Conservation (phyloP, 2,888 invertebrate genomes). For the Aplocera efformata region DNA sequence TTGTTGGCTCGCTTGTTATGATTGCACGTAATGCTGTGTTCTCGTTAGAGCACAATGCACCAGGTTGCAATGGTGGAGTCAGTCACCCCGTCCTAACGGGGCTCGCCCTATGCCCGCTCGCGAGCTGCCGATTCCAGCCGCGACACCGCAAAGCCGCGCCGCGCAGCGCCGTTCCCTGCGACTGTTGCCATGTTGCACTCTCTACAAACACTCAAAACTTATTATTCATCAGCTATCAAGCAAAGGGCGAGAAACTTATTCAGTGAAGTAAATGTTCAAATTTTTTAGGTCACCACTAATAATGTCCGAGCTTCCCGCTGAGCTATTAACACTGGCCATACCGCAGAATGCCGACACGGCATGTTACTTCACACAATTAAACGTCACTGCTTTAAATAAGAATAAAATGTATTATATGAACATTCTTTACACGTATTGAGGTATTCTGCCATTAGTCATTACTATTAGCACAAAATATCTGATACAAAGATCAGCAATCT, state of each 20-base stretch:
- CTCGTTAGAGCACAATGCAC: conserved; percentile 80
- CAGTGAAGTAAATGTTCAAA: conserved; percentile 20
- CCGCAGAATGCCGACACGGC: conserved; percentile 32
- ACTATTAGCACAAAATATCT: conserved; percentile 11
- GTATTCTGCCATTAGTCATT: conserved; percentile 3
- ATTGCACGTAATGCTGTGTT: conserved; percentile 71
- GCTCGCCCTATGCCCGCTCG: conserved; percentile 71
- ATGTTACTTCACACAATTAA: conserved; percentile 25
- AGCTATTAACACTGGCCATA: conserved; percentile 35
- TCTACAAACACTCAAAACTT: conserved; percentile 13
- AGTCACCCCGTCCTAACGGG: conserved; percentile 78
- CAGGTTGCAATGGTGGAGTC: conserved; percentile 75
- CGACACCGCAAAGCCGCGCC: conserved; percentile 63
- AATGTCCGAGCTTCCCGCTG: conserved; percentile 56
- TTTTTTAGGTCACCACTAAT: conserved; percentile 19
- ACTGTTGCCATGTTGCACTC: conserved; percentile 54
- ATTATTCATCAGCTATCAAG: conserved; percentile 52
- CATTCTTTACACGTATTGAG: not conserved
- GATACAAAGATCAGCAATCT: not conserved
- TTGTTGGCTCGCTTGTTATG: conserved; percentile 58
- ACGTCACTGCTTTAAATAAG: conserved; percentile 14
- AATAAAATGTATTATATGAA: conserved; percentile 3
- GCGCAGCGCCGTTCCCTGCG: conserved; percentile 54
- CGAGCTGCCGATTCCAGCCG: conserved; percentile 57
- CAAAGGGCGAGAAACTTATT: conserved; percentile 1